phyloP scores from a whole-genome alignment of 2,113 vertebrate species.

The Trogon melanurus region DNA sequence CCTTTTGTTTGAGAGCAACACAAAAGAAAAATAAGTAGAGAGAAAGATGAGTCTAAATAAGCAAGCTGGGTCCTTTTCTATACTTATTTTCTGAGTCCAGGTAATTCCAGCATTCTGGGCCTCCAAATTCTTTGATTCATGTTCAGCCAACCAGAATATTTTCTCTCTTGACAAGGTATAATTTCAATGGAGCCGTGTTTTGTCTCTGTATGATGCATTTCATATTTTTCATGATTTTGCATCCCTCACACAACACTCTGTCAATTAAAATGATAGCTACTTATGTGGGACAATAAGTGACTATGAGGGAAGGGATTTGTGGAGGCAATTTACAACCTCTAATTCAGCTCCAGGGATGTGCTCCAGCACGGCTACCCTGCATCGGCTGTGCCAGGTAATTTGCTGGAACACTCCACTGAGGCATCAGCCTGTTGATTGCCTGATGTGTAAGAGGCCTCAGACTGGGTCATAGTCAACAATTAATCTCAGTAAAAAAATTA shows the following conservation, averaged over 20 bases:
- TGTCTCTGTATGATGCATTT: constrained; percentile 46
- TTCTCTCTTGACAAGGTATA: constrained; percentile 58
- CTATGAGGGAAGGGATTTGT: constrained; percentile 56
- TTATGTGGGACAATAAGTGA: constrained; percentile 66
- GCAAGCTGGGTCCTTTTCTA: not conserved
- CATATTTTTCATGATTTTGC: constrained; percentile 58
- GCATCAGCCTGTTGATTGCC: constrained; percentile 67
- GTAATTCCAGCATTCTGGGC: constrained; percentile 52
- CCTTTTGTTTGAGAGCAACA: not conserved
- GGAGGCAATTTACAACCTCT: constrained; percentile 54
- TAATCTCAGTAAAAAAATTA: not conserved
- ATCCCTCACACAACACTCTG: constrained; percentile 42
- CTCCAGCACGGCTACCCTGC: constrained; percentile 28
- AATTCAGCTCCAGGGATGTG: constrained; percentile 60
- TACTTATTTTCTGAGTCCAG: not conserved
- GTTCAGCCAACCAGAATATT: constrained; percentile 51
- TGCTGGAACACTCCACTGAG: constrained; percentile 50
- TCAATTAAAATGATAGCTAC: constrained; percentile 69
- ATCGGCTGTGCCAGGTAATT: constrained; percentile 55
- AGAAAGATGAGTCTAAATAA: constrained; percentile 12
- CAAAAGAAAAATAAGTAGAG: not conserved
- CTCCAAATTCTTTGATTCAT: constrained; percentile 46
- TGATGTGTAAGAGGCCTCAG: constrained; percentile 59
- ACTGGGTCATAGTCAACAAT: constrained; percentile 40
- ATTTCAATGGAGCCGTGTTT: constrained; percentile 46